Base-by-base conservation (phyloP, 2,888 invertebrate genomes). In the Heliconius ismenius region DNA sequence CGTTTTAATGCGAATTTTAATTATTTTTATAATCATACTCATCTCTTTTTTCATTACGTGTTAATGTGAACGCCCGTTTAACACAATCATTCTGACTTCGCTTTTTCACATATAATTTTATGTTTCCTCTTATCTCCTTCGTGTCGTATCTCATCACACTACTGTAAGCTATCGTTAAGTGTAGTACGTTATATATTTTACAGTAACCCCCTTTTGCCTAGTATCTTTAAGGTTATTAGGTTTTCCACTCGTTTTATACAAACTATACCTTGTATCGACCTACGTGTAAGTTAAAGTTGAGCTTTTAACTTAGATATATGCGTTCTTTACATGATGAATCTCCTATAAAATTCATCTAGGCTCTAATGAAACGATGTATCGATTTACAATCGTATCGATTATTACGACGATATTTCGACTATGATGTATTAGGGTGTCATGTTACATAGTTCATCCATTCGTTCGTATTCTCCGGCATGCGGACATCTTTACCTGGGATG, bases 221-320 rank as follows among this genome's bases (percentile, higher is more conserved):
- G 89, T 92, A 89, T 88, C 84, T 81, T 88, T 92, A 92, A 92
- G 90, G 85, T 89, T 90, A 90, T 93, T 92, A 92, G 92, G 91
- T 92, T 94, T 93, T 93, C 92, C 93, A 94, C 93, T 92, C 92
- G 90, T 94, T 94, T 93, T 94, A 92, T 94, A 94, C 93, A 92
- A 91, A 92, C 91, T 92, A 92, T 85, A 85, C 85, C 82, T 89
- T 88, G 84, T 91, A 92, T 90, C 88, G 84, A 89, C 89, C 89
- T 92, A 92, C 89, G 83, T 91, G 91, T 93, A 94, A 92, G 91
- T 93, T 93, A 91, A 92, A 90, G 88, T 92, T 92, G 93, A 94
- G 93, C 93, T 93, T 93, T 90, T 92, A 92, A 85, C 83, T 89
- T 91, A 92, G 88, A 86, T 85, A 84, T 81, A 83, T 81, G 81